Base-by-base conservation (phyloP, 35 echinoderm and acorn worm species). In the Lytechinus pictus region DNA sequence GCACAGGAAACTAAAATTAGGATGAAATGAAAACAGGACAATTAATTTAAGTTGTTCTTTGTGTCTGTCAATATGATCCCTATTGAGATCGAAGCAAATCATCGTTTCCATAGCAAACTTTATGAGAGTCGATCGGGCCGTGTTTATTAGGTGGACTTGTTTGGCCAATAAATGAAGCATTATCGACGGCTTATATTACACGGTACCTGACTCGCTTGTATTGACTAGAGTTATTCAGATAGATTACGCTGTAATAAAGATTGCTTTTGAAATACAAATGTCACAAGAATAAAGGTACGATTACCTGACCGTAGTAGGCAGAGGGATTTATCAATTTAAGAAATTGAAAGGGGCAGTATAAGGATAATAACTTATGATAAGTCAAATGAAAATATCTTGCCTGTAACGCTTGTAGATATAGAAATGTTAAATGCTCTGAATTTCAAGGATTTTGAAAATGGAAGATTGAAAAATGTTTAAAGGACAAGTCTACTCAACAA, bases 151-250 rank as follows among this genome's bases (percentile, higher is more conserved):
- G 66, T n/a, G 16, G 16, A 79, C 66, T 2, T 79, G 66, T 79
- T 79, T 79, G 66, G 66, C 66, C 66, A 79, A 79, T 79, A 79
- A 79, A 79, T 79, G 66, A 79, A 79, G 66, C 66, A 79, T 79
- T 79, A 79, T 79, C 66, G 66, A 79, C 0, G 66, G 66, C 66
- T 79, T 79, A 79, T 79, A 79, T 79, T 79, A 79, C 66, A 79
- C 7, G 66, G 66, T 79, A 79, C 66, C 66, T 79, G 66, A n/a
- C 66, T 79, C 66, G 66, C 16, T 79, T 79, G 66, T 79, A 24
- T 79, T 79, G 19, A 79, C 66, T 79, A 16, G 12, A 24, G n/a
- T 79, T 79, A 79, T 79, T 79, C 66, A n/a, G 66, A 79, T 24
- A 24, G 66, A 79, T 79, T 79, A 24, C 12, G 66, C 16, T 79